Conservation (phyloP, 2,888 invertebrate genomes). For the Frankliniella intonsa region DNA sequence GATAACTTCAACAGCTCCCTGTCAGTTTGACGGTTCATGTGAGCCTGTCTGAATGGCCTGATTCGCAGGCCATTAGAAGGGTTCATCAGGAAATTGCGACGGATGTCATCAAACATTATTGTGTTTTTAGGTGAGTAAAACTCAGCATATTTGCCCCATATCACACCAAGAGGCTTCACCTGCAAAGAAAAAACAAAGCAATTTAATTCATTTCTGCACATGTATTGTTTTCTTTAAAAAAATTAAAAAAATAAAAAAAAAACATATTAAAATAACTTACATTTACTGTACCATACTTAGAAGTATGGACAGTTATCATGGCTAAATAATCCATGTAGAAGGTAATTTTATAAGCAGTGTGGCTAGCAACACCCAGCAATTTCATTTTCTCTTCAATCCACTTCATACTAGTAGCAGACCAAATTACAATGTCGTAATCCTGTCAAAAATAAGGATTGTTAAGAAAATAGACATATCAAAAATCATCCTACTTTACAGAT, state of each 20-base stretch:
- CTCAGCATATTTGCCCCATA: constrained; percentile 92
- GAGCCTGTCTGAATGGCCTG: constrained; percentile 85
- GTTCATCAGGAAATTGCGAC: constrained; percentile 96
- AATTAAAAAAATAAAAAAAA: constrained; percentile 33
- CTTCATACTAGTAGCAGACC: constrained; percentile 98
- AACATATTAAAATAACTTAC: constrained; percentile 51
- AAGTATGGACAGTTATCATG: constrained; percentile 90
- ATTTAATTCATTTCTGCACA: neutral
- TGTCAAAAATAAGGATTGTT: constrained; percentile 36
- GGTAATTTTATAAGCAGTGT: constrained; percentile 83
- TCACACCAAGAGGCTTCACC: constrained; percentile 92
- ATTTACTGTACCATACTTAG: constrained; percentile 87
- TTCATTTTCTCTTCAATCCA: constrained; percentile 99
- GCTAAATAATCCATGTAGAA: constrained; percentile 88
- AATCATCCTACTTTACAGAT: constrained; percentile 26
- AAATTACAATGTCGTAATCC: constrained; percentile 93
- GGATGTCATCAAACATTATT: constrained; percentile 96
- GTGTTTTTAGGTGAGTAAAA: constrained; percentile 81
- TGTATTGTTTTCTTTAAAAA: constrained; percentile 33
- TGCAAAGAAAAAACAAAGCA: constrained; percentile 45
- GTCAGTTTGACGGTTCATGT: constrained; percentile 78
- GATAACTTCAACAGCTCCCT: constrained; percentile 74
- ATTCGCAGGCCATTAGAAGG: constrained; percentile 90
- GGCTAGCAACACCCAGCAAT: constrained; percentile 75
- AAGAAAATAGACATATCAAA: constrained; percentile 17